Evolutionary conservation across 2,797 vertebrate species (phyloP).

Genomic region (Gephyroberyx darwinii): DNA sequence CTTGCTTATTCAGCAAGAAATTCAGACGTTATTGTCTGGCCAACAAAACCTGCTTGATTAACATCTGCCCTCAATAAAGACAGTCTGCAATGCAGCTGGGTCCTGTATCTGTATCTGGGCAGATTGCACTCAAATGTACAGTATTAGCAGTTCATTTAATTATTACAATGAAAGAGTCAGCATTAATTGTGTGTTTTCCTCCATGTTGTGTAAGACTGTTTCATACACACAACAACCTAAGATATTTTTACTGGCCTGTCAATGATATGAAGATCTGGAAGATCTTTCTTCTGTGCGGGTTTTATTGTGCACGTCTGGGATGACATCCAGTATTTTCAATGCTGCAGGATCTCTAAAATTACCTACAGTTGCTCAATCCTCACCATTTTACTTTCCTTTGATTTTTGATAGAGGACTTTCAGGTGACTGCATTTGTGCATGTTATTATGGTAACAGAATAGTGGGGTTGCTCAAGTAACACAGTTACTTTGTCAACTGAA

Average conservation of each 20-base stretch:
- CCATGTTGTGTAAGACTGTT: not conserved
- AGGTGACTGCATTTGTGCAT: conserved; percentile 43
- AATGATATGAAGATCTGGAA: not conserved
- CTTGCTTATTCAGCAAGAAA: conserved; percentile 12
- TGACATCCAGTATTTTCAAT: conserved; percentile 62
- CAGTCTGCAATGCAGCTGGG: conserved; percentile 24
- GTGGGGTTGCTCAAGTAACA: not conserved
- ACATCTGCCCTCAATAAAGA: conserved; percentile 49
- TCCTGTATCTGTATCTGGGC: conserved; percentile 1
- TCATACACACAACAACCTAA: not conserved
- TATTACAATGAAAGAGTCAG: not conserved
- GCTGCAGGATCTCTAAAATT: conserved; percentile 71
- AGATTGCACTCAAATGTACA: conserved; percentile 21
- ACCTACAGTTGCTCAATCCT: conserved; percentile 78
- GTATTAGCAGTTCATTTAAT: not conserved
- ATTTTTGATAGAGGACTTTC: conserved; percentile 71
- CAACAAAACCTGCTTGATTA: not conserved
- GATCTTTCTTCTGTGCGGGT: conserved; percentile 16
- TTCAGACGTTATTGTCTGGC: conserved; percentile 9
- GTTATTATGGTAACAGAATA: conserved; percentile 12
- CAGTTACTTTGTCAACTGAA: conserved; percentile 44
- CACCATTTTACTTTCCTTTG: conserved; percentile 82
- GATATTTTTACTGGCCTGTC: not conserved
- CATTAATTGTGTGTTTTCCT: not conserved
- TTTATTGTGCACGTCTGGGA: conserved; percentile 51